Percentiles rank a stretch among this genome's conserved stretches.
phyloP scores from a whole-genome alignment of 1,140 invertebrate genomes.

The Nylanderia fulva region DNA sequence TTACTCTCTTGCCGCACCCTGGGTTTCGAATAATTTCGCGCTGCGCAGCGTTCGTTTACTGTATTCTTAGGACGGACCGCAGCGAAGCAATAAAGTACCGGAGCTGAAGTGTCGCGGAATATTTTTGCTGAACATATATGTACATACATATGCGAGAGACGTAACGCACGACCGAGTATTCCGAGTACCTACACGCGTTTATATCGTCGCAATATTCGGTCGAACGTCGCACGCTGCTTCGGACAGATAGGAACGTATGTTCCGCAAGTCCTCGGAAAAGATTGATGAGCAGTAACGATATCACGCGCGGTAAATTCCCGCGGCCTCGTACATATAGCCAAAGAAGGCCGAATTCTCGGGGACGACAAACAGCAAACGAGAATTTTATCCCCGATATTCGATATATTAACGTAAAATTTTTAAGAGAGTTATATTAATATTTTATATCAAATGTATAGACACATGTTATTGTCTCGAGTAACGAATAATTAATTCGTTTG shows the following conservation, averaged over 20 bases:
- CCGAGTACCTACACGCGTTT: neutral
- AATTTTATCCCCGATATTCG: neutral
- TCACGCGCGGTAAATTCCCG: neutral
- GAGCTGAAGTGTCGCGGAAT: conserved; percentile 29
- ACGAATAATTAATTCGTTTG: neutral
- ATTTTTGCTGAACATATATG: conserved; percentile 61
- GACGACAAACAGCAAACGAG: neutral
- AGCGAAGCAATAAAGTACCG: conserved; percentile 48
- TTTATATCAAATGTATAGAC: conserved; percentile 3
- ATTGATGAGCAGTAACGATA: conserved; percentile 19
- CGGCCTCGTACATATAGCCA: neutral
- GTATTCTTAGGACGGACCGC: conserved; percentile 41
- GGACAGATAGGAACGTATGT: neutral
- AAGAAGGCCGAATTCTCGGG: neutral
- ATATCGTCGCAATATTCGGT: conserved; percentile 51
- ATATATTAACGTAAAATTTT: no score
- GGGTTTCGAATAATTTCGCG: conserved; percentile 51
- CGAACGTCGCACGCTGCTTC: conserved; percentile 11
- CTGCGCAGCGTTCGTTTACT: conserved; percentile 22
- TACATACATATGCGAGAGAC: conserved; percentile 6
- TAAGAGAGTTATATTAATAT: neutral
- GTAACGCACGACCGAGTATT: conserved; percentile 48
- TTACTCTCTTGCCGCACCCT: conserved; percentile 22
- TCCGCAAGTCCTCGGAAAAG: neutral
- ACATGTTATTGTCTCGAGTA: no score